Base-by-base conservation (phyloP, 1,140 invertebrate species). In the Zaprionus davidi region DNA sequence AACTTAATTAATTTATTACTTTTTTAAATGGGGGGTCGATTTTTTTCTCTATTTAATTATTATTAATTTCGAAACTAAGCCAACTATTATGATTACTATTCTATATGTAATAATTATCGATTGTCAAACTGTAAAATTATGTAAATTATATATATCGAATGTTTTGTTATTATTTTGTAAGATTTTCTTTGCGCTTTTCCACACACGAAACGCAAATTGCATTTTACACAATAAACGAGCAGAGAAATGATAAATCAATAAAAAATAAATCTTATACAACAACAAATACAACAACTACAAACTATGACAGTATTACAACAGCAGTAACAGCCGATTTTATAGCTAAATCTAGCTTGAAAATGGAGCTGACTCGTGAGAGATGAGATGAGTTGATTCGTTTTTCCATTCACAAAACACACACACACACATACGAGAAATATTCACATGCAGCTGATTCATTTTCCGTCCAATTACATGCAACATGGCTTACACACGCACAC, bases 101-200 rank as follows among this genome's bases (percentile, higher is more conserved):
- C 9, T 51, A 12, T 76, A 78, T 38, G 62, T 34, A 34, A 34
- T 34, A 34, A 73, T 73, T 77, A 51, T 51, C 46, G 46, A 51
- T 51, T 51, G 46, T 51, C 17, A 22, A 66, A 51, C 38, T 64
- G 34, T 44, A 17, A 55, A 34, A 71, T 57, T 67, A 20, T 53
- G 41, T 71, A 68, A 65, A 71, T 74, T 71, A 71, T 56, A 81
- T 66, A 46, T 86, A 72, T 86, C 78, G 80, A 90, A 90, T 90
- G 82, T 90, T 90, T 78, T 87, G 88, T 87, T 91, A 87, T 91
- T 91, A 82, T 87, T 91, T 46, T 87, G 58, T 91, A 91, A 84
- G 88, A 79, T 67, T 46, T 79, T 79, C 72, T 71, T 76, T 69
- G 67, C 64, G 66, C 53, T 41, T 44, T 57, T 38, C 53, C 41